These are phyloP conservation scores for Galago senegalensis DNA, from an alignment of 2,797 vertebrate species.

Conservation along the genomic window DNA sequence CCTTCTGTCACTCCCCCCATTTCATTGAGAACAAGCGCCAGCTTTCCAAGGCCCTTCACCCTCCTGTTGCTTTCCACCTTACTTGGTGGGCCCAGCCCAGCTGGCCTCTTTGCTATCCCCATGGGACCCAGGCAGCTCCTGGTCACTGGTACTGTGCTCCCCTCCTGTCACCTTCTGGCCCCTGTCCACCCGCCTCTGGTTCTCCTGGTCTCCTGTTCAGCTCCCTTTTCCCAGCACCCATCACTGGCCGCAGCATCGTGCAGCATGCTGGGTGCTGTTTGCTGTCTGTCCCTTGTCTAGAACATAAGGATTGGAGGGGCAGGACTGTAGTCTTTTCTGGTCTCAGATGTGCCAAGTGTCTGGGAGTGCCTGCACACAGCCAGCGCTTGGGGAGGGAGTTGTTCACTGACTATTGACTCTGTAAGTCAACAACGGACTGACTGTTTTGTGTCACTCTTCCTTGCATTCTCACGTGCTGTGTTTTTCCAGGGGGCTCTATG, in stretches of 20 bases:
- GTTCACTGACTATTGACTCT: background rate
- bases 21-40: too few species aligned
- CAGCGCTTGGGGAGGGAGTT: too few species aligned
- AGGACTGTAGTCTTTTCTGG: background rate
- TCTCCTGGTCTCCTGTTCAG: background rate
- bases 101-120: background rate
- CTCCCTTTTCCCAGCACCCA: background rate
- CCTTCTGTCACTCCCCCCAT: background rate
- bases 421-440: too few species aligned
- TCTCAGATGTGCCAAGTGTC: background rate
- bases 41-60: background rate
- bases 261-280: background rate
- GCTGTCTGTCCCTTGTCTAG: background rate
- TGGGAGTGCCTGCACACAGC: background rate
- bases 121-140: background rate
- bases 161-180: background rate
- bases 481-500: background rate
- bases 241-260: fast-evolving
- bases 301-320: fast-evolving
- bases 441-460: too few species aligned
- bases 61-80: background rate
- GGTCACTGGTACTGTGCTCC: background rate
- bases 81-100: background rate
- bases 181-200: background rate
- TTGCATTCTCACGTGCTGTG: background rate